Base-by-base conservation (phyloP, 2,797 vertebrate genomes). In the Pseudochaenichthys georgianus region DNA sequence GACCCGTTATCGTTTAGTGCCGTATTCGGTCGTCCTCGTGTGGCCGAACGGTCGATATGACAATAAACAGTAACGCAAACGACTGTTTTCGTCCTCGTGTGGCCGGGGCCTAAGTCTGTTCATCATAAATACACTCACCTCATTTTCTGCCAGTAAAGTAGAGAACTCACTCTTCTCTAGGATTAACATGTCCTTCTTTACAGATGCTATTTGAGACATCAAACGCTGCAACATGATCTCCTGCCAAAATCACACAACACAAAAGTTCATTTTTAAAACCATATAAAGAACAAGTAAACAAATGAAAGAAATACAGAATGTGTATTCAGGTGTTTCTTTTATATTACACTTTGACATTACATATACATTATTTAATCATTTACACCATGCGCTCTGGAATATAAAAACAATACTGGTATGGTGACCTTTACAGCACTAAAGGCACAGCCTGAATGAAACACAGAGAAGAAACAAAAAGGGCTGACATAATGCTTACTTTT, bases 101-200 rank as follows among this genome's bases (percentile, higher is more conserved):
- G 21, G 21, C 21, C 2, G 21, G 21, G 21, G 21, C 21, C 21
- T 21, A 21, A 13, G 11, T 0, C 31, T 17, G 50, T 0, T n/a
- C 16, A 15, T 45, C 1, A 38, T 38, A 38, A 48, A 34, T 3
- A 15, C 9, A 9, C 83, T 87, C 93, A 99, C 98, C 95, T 99
- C 98, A 2, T 97, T 99, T 90, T 99, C 97, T 75, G 96, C 90
- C 85, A 98, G 91, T 65, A 99, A 94, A 8, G 96, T 88, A 51
- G 97, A 97, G 92, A 99, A 99, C 92, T 99, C 98, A 80, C 98
- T 99, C 94, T 96, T 99, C 92, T 99, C 98, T 62, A 99, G 95
- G 90, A 99, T 99, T 58, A 99, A 94, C 98, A 99, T 99, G 88
- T 99, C 98, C 86, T 99, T 99, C 93, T 98, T 99, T 38, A 99